These are phyloP conservation scores for Meghimatium bilineatum DNA, from an alignment of 2,888 invertebrate genomes.

Conservation along the genomic window DNA sequence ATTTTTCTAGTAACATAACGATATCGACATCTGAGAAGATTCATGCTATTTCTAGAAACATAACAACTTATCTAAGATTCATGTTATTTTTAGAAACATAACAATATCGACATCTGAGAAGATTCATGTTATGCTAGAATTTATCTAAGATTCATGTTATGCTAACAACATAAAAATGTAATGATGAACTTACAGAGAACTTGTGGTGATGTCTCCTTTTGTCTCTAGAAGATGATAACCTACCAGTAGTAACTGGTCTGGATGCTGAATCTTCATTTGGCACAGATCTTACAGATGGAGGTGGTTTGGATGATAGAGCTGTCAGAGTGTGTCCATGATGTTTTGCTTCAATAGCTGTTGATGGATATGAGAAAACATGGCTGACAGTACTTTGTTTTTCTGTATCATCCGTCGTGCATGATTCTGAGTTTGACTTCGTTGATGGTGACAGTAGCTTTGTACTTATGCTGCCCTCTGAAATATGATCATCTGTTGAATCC, in stretches of 20 bases:
- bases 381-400: neutral
- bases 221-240: slow-evolving; percentile 17
- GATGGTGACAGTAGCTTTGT: neutral
- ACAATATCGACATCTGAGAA: too few species aligned
- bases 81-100: too few species aligned
- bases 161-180: neutral
- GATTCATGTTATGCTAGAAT: too few species aligned
- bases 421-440: neutral
- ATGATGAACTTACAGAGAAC: neutral
- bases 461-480: neutral
- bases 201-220: neutral
- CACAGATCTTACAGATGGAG: neutral
- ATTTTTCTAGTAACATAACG: too few species aligned
- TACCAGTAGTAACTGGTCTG: neutral
- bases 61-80: too few species aligned
- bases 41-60: too few species aligned
- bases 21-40: too few species aligned
- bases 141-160: neutral
- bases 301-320: slow-evolving; percentile 11
- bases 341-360: neutral
- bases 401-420: neutral
- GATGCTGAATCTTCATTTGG: neutral
- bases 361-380: neutral
- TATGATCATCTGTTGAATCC: neutral
- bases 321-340: neutral